These are phyloP conservation scores for Parambassis ranga DNA, from an alignment of 2,797 vertebrate species.

Conservation along the genomic window DNA sequence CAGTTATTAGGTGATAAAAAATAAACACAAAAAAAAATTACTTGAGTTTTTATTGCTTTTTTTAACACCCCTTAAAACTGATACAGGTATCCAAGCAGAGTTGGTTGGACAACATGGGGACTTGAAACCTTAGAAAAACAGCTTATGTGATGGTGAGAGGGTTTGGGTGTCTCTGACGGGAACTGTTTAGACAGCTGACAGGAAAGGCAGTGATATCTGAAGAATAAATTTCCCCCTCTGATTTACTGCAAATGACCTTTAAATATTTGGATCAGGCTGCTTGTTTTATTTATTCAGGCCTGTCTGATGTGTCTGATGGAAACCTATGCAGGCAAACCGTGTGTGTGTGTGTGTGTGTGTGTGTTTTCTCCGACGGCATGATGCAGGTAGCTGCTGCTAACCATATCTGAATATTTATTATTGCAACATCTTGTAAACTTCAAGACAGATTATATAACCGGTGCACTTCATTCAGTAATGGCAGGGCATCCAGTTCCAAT, in stretches of 20 bases:
- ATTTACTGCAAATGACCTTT: conserved; percentile 34
- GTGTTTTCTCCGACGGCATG: background rate
- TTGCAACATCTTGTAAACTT: background rate
- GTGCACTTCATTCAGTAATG: background rate
- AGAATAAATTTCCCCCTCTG: conserved; percentile 6
- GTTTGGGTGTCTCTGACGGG: conserved; percentile 44
- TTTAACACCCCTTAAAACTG: background rate
- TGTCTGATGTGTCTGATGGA: background rate
- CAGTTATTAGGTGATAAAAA: background rate
- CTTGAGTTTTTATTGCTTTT: background rate
- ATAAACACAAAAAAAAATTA: background rate
- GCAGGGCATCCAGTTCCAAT: background rate
- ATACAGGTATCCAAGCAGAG: background rate
- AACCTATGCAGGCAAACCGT: background rate
- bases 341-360: background rate
- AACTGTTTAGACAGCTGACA: conserved; percentile 48
- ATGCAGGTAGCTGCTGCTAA: background rate
- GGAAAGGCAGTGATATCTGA: conserved; percentile 35
- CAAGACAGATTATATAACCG: background rate
- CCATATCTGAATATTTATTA: background rate
- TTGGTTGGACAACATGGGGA: background rate
- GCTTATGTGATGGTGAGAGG: background rate
- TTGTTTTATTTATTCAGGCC: conserved; percentile 15
- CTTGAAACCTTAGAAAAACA: conserved; percentile 24
- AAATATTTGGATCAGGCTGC: background rate